Evolutionary conservation across 2,888 invertebrate species (phyloP), one percentile per base, ranked within the genome.

Genomic region (Bellardia bayeri): DNA sequence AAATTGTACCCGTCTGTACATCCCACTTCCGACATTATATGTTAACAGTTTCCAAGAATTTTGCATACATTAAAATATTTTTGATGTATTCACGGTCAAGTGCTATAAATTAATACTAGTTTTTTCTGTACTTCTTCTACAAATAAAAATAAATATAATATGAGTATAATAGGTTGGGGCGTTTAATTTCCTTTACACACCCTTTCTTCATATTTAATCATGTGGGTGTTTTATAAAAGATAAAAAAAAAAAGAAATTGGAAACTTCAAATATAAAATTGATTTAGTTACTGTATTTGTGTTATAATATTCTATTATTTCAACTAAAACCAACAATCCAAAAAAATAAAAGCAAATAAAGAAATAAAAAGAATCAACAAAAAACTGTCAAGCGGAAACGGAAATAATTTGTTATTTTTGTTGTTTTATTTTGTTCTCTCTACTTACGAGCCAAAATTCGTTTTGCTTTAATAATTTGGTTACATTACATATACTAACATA

Each of bases 341-440:
- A 61, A 13, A 30, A 3, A 30, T 7, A 9, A 8, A 9, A 6
- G 23, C 2, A 23, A 23, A 23, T 23, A 23, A 56, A 23, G 23
- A 56, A 56, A 23, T 33, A 13, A 40, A 54, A 6, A 30, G 1
- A 33, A 51, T 51, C 40, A 54, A n/a, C 6, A 51, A 66, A 45
- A 33, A 49, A 58, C 61, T 69, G 23, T 30, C 71, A 71, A 76
- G 16, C 83, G 78, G 78, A 83, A 66, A 78, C 83, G 83, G 83
- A 83, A 71, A 71, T 78, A 83, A 83, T 83, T 78, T 83, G 83
- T 83, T 78, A 78, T 83, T 71, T 83, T 64, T 51, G 63, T 37
- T 40, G 16, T 13, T 58, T 42, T 40, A 11, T 23, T 7, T 37
- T 2, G 23, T 6, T 6, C 11, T 6, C 23, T 11, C 7, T 37